Percentiles rank a stretch among this genome's conserved stretches.
Evolutionary conservation across 2,113 vertebrate species (phyloP).

Genomic region (Halichoeres trimaculatus): DNA sequence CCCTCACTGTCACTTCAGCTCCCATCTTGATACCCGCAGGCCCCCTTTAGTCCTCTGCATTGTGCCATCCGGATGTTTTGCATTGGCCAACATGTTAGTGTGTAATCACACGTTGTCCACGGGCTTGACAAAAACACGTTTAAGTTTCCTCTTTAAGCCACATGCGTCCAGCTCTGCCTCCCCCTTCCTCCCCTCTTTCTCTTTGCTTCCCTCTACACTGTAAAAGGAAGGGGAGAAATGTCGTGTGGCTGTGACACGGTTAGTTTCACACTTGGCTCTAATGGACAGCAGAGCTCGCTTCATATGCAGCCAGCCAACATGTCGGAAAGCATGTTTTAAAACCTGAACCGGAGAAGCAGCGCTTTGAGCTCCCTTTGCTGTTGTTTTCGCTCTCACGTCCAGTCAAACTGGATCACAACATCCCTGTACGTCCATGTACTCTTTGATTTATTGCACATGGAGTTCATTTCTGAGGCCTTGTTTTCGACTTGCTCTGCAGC

Average conservation of each 20-base stretch:
- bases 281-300: conserved; percentile 48
- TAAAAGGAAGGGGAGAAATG: conserved; percentile 45
- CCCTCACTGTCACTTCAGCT: conserved; percentile 2
- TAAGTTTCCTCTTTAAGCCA: conserved; percentile 64
- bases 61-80: conserved; percentile 64
- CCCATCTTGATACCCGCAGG: conserved; percentile 4
- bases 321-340: conserved; percentile 38
- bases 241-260: conserved; percentile 68
- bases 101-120: conserved; percentile 59
- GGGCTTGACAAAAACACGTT: conserved; percentile 1
- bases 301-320: conserved; percentile 50
- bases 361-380: neutral
- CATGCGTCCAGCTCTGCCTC: conserved; percentile 46
- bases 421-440: conserved; percentile 1
- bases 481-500: conserved; percentile 49
- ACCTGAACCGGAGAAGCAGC: neutral
- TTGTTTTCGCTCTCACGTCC: neutral
- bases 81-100: conserved; percentile 56
- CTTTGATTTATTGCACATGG: conserved; percentile 55
- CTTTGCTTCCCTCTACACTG: conserved; percentile 27
- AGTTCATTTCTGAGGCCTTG: conserved; percentile 54
- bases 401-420: neutral
- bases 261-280: conserved; percentile 63
- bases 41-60: conserved; percentile 24
- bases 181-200: neutral